Conservation (phyloP, 2,888 invertebrate species). For the Chymomyza amoena region DNA sequence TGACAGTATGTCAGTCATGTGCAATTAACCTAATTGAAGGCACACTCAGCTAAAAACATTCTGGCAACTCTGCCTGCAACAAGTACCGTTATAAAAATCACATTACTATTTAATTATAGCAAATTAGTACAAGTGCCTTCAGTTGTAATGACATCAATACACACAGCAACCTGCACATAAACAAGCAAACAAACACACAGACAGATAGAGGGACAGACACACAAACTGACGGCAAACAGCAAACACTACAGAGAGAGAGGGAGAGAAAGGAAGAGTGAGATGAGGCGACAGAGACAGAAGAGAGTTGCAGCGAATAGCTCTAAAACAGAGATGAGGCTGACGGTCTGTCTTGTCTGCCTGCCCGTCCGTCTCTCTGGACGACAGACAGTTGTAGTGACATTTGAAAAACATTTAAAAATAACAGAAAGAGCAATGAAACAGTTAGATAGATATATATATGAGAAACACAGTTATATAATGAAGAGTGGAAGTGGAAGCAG, state of each 20-base stretch:
- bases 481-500: not conserved
- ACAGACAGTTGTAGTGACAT: slow-evolving; percentile 1
- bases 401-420: slow-evolving; percentile 31
- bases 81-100: slow-evolving; percentile 44
- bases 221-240: slow-evolving; percentile 8
- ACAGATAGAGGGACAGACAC: slow-evolving; percentile 1
- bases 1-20: not conserved
- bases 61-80: slow-evolving; percentile 13
- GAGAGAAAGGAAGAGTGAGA: not conserved
- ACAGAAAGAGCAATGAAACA: slow-evolving; percentile 3
- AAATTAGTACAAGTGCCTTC: slow-evolving; percentile 45
- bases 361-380: not conserved
- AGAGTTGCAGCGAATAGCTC: not conserved
- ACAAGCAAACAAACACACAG: not conserved
- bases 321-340: not conserved
- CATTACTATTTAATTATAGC: slow-evolving; percentile 59
- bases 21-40: slow-evolving; percentile 49
- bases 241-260: not conserved
- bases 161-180: slow-evolving; percentile 2
- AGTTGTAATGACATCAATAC: slow-evolving; percentile 23
- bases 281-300: not conserved
- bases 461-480: slow-evolving; percentile 7
- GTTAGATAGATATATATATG: slow-evolving; percentile 6
- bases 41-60: slow-evolving; percentile 12
- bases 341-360: not conserved